Evolutionary conservation across 2,888 invertebrate species (phyloP).

Genomic region (Dioctria rufipes): DNA sequence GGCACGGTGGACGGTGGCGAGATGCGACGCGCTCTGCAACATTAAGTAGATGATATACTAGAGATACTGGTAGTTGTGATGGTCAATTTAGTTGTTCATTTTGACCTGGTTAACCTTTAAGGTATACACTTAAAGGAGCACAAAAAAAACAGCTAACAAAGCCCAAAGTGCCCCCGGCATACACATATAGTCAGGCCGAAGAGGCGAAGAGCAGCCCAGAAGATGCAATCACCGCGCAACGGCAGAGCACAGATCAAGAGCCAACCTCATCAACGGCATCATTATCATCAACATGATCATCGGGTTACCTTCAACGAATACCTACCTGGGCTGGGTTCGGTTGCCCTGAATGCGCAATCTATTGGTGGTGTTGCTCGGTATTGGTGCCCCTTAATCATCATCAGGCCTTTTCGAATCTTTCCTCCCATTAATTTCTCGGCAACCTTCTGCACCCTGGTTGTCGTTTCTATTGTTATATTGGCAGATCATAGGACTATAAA

Average conservation of each 20-base stretch:
- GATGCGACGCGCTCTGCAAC: neutral
- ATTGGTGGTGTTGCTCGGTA: slow-evolving; percentile 40
- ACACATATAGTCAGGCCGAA: slow-evolving; percentile 64
- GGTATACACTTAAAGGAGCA: slow-evolving; percentile 42
- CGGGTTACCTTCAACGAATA: slow-evolving; percentile 56
- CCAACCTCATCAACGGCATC: slow-evolving; percentile 61
- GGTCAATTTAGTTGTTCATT: slow-evolving; percentile 70
- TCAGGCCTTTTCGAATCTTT: slow-evolving; percentile 49
- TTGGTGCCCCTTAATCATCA: slow-evolving; percentile 54
- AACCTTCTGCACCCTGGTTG: slow-evolving; percentile 35
- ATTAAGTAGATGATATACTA: neutral
- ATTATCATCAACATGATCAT: slow-evolving; percentile 62
- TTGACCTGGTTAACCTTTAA: slow-evolving; percentile 69
- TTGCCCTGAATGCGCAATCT: slow-evolving; percentile 40
- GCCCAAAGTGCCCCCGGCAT: slow-evolving; percentile 66
- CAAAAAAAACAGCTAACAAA: slow-evolving; percentile 50
- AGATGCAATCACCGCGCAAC: slow-evolving; percentile 43
- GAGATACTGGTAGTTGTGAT: slow-evolving; percentile 59
- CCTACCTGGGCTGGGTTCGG: slow-evolving; percentile 51
- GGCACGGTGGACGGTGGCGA: neutral
- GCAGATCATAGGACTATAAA: slow-evolving; percentile 36
- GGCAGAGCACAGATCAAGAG: slow-evolving; percentile 56
- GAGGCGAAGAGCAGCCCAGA: slow-evolving; percentile 2
- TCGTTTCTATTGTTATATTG: slow-evolving; percentile 50
- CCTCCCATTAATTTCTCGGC: slow-evolving; percentile 43